A percentile compares a stretch with the other conserved stretches of the same genome.
These are phyloP conservation scores for Eriosoma lanigerum DNA, from an alignment of 1,140 invertebrate genomes.

Conservation along the genomic window DNA sequence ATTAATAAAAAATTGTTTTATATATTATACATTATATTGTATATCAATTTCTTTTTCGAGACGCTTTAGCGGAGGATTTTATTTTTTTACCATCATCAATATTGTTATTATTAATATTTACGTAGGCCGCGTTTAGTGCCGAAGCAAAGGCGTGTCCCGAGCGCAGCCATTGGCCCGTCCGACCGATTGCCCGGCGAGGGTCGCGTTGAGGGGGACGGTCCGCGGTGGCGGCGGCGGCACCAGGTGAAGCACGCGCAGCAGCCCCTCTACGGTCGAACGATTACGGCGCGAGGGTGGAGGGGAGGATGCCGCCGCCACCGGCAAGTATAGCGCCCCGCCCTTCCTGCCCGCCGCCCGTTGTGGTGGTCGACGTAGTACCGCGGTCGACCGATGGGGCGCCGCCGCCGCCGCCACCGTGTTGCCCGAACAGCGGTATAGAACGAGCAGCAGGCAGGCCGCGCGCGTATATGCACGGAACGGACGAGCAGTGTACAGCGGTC, in stretches of 20 bases:
- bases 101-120: slow-evolving; percentile 5
- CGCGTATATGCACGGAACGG: neutral
- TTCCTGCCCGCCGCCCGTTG: neutral
- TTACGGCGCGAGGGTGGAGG: neutral
- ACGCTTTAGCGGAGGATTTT: neutral
- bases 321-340: neutral
- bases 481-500: neutral
- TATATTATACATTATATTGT: too few relatives aligned
- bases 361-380: neutral
- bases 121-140: neutral
- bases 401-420: neutral
- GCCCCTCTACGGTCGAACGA: neutral
- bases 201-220: neutral
- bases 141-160: neutral
- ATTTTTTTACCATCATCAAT: neutral
- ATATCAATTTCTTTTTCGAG: slow-evolving; percentile 6
- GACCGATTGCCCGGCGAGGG: neutral
- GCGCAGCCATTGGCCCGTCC: neutral
- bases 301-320: neutral
- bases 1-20: too few relatives aligned
- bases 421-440: neutral
- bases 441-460: neutral
- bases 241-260: slow-evolving; percentile 24
- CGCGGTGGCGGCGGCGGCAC: neutral
- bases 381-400: neutral